Evolutionary conservation across 2,888 invertebrate species (phyloP).

Genomic region (Zaprionus obscuricornis): DNA sequence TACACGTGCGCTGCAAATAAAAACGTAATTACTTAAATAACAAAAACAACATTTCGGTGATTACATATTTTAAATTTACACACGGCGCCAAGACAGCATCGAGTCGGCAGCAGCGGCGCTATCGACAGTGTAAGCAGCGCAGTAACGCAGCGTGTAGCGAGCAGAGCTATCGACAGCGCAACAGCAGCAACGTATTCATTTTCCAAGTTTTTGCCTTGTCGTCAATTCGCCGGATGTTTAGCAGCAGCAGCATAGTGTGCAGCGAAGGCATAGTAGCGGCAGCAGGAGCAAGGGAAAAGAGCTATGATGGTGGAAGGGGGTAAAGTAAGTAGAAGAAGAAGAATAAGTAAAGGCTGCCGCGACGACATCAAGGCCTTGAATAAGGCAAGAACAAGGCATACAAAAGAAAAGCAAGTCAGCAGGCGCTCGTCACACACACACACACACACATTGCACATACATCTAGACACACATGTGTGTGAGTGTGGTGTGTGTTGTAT

Average conservation of each 20-base stretch:
- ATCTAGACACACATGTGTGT: slow-evolving; percentile 10
- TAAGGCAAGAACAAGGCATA: slow-evolving; percentile 32
- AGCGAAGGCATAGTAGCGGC: too few species aligned
- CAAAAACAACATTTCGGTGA: slow-evolving; percentile 62
- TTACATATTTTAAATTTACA: slow-evolving; percentile 63
- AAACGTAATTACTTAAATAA: slow-evolving; percentile 67
- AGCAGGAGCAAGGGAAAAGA: slow-evolving; percentile 12
- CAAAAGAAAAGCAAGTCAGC: slow-evolving; percentile 72
- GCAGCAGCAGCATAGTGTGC: too few species aligned
- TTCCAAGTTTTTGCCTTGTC: slow-evolving; percentile 40
- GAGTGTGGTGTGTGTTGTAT: slow-evolving; percentile 43
- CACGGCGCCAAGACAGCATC: slow-evolving; percentile 45
- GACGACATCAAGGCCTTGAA: slow-evolving; percentile 56
- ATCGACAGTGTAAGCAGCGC: too few species aligned
- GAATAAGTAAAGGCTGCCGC: not conserved
- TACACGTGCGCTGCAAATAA: slow-evolving; percentile 23
- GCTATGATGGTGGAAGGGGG: not conserved
- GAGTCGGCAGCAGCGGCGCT: not conserved
- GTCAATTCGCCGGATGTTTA: slow-evolving; percentile 52
- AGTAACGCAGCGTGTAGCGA: too few species aligned
- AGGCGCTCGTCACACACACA: slow-evolving; percentile 53
- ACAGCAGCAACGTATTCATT: slow-evolving; percentile 44
- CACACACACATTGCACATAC: slow-evolving; percentile 31
- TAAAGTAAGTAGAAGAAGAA: slow-evolving; percentile 10
- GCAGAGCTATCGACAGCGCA: not conserved